Conservation (phyloP, 1,140 invertebrate species). For the Euglossa dilemma region DNA sequence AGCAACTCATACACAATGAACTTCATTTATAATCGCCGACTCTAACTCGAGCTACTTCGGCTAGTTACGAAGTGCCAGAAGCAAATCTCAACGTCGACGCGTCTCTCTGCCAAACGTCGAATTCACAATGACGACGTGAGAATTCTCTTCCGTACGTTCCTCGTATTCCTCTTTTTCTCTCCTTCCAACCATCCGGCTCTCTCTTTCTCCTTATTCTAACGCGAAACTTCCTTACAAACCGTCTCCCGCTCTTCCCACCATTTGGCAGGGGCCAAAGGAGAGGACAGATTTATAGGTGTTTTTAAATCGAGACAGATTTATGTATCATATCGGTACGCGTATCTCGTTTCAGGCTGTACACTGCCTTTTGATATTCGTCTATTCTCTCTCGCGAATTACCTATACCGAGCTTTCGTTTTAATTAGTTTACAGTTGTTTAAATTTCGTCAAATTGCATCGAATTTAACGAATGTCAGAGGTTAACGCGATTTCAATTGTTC, state of each 20-base stretch:
- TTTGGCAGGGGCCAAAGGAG: neutral
- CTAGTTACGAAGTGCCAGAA: conserved; percentile 72
- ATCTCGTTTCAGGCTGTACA: too few species aligned
- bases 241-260: neutral
- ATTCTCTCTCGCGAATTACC: too few species aligned
- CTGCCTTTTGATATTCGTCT: too few species aligned
- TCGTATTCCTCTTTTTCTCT: neutral
- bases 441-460: too few species aligned
- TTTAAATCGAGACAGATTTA: neutral
- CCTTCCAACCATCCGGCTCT: too few species aligned
- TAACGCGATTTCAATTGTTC: too few species aligned
- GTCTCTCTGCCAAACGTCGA: conserved; percentile 60
- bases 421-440: too few species aligned
- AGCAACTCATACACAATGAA: conserved; percentile 81
- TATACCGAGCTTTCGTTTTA: too few species aligned
- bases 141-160: conserved; percentile 37
- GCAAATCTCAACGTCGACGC: conserved; percentile 60
- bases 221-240: neutral
- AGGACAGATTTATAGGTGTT: neutral
- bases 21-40: conserved; percentile 78
- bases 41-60: conserved; percentile 73
- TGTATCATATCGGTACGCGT: neutral
- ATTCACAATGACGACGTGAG: conserved; percentile 51
- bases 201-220: too few species aligned
- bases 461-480: too few species aligned